Percentiles rank a stretch among this genome's conserved stretches.
Evolutionary conservation across 2,797 vertebrate species (phyloP).

Genomic region (Liparis tanakae): DNA sequence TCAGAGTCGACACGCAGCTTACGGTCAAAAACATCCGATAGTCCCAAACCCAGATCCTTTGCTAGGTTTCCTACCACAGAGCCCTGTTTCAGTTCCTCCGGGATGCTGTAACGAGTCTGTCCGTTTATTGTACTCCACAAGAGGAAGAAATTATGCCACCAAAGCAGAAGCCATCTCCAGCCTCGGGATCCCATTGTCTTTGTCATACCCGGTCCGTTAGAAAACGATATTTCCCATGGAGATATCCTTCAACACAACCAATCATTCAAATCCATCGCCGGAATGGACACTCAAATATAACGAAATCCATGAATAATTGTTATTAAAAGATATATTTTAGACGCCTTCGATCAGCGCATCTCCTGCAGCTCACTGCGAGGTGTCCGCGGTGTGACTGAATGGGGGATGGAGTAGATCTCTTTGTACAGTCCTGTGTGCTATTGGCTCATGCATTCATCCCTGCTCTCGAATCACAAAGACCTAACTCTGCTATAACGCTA

Average conservation of each 20-base stretch:
- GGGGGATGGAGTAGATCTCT: slow-evolving; percentile 78
- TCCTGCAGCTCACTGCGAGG: slow-evolving; percentile 38
- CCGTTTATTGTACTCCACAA: slow-evolving; percentile 72
- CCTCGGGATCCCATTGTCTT: slow-evolving; percentile 59
- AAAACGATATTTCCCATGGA: slow-evolving; percentile 19
- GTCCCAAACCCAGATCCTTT: slow-evolving; percentile 84
- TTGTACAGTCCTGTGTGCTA: slow-evolving; percentile 54
- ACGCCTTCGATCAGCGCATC: slow-evolving; percentile 32
- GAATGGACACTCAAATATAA: background rate
- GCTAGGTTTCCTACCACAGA: slow-evolving; percentile 87
- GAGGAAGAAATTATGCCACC: slow-evolving; percentile 67
- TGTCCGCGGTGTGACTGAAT: slow-evolving; percentile 33
- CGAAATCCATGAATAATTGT: background rate
- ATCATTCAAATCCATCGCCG: background rate
- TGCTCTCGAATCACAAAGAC: slow-evolving; percentile 48
- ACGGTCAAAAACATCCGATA: slow-evolving; percentile 83
- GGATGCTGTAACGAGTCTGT: slow-evolving; percentile 87
- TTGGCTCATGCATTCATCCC: slow-evolving; percentile 39
- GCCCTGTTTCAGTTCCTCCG: slow-evolving; percentile 85
- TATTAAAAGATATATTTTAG: background rate
- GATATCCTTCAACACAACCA: background rate
- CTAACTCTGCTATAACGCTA: slow-evolving; percentile 19
- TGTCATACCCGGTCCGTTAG: slow-evolving; percentile 49
- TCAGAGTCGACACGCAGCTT: slow-evolving; percentile 84
- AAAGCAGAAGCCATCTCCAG: slow-evolving; percentile 63